Evolutionary conservation across 1,140 invertebrate genomes (phyloP).

Genomic region (Gonioctena quinquepunctata): DNA sequence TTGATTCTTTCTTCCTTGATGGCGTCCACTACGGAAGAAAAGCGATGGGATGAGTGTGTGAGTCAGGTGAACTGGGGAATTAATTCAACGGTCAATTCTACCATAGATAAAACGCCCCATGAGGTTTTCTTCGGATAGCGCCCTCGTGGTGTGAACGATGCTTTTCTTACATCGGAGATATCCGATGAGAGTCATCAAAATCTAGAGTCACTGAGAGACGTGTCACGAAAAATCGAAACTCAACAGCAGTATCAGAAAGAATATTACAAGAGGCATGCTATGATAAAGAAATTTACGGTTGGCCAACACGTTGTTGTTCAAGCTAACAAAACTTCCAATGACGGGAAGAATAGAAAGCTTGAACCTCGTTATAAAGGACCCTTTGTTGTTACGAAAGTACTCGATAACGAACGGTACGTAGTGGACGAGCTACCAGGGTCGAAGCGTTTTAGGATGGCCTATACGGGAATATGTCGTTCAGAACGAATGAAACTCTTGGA

Average conservation of each 20-base stretch:
- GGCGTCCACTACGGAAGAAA: background rate
- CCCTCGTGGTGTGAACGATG: background rate
- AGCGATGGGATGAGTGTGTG: background rate
- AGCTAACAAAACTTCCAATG: too few relatives aligned
- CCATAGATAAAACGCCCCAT: background rate
- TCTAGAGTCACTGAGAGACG: too few relatives aligned
- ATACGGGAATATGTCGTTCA: too few relatives aligned
- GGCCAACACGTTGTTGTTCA: too few relatives aligned
- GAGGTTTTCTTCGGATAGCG: background rate
- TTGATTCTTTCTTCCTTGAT: conserved; percentile 9
- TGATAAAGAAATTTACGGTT: too few relatives aligned
- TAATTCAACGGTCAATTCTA: background rate
- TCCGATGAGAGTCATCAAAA: too few relatives aligned
- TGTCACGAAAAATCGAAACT: too few relatives aligned
- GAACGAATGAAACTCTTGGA: too few relatives aligned
- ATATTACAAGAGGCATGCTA: too few relatives aligned
- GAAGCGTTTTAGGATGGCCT: too few relatives aligned
- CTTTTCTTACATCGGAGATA: background rate
- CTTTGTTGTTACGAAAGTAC: background rate
- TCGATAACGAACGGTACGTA: conserved; percentile 5
- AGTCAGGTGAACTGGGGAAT: background rate
- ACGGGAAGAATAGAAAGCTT: background rate
- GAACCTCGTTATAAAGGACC: background rate
- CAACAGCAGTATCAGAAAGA: too few relatives aligned
- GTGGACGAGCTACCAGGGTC: background rate